Percentiles rank a stretch among this genome's conserved stretches.
Evolutionary conservation across 2,113 vertebrate genomes (phyloP).

Genomic region (Xiphias gladius): DNA sequence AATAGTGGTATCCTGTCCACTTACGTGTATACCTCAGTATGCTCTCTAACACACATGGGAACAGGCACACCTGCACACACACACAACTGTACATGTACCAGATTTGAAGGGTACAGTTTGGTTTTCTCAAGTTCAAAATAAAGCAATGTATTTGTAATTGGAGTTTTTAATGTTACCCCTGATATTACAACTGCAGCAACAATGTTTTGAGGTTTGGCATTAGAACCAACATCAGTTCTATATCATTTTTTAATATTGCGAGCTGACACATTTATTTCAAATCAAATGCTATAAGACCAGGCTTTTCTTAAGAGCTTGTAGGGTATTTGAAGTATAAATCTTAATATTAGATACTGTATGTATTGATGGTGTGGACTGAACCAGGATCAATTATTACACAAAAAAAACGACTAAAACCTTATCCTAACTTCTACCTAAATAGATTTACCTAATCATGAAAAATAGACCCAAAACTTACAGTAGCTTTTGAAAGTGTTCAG

Average conservation of each 20-base stretch:
- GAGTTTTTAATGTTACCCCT: background rate
- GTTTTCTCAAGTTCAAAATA: background rate
- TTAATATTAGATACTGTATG: background rate
- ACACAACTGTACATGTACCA: background rate
- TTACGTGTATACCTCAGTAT: background rate
- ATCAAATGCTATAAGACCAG: background rate
- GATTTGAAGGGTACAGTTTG: background rate
- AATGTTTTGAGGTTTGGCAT: background rate
- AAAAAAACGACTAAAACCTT: too few species aligned
- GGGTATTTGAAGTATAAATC: background rate
- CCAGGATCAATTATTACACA: too few species aligned
- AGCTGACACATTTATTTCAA: slow-evolving; percentile 1
- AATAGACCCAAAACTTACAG: too few species aligned
- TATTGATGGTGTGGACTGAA: too few species aligned
- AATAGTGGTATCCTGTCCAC: slow-evolving; percentile 23
- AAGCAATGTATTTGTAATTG: background rate
- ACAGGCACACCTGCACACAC: background rate
- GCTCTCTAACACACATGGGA: background rate
- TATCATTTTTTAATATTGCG: slow-evolving; percentile 6
- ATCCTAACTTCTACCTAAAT: too few species aligned
- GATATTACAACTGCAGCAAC: background rate
- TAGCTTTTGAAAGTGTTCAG: too few species aligned
- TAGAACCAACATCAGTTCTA: background rate
- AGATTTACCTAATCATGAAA: too few species aligned
- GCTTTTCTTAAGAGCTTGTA: background rate